Percentiles rank a stretch among this genome's conserved stretches.
phyloP scores from a whole-genome alignment of 2,113 vertebrate genomes.

The Xerus inauris region DNA sequence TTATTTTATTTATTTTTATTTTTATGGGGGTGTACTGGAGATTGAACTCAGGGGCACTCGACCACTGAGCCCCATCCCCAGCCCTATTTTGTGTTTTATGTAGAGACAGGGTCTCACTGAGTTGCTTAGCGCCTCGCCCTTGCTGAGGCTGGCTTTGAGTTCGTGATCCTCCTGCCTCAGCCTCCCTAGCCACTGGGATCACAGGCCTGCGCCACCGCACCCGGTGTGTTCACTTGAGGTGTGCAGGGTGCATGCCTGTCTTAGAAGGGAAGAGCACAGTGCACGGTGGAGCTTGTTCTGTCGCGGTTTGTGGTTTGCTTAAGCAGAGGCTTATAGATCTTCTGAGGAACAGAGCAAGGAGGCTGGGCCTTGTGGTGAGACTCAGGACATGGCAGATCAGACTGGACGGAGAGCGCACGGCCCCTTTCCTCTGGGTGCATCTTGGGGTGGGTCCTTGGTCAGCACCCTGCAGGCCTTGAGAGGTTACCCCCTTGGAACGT shows the following conservation, averaged over 20 bases:
- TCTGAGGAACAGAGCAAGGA: constrained; percentile 7
- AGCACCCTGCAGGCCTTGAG: constrained; percentile 71
- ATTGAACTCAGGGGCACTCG: no score
- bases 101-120: no score
- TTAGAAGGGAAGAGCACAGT: constrained; percentile 32
- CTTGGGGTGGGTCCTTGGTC: background rate
- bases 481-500: constrained; percentile 56
- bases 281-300: background rate
- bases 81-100: no score
- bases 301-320: background rate
- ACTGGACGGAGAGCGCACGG: constrained; percentile 74
- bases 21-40: no score
- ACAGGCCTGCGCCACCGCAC: no score
- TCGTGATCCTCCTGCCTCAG: no score
- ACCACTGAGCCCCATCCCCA: no score
- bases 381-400: constrained; percentile 72
- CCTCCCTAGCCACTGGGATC: no score
- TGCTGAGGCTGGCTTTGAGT: no score
- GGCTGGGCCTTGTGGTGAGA: constrained; percentile 49
- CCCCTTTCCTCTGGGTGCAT: constrained; percentile 42
- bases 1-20: no score
- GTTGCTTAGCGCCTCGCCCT: no score
- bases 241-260: background rate
- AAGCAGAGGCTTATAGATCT: background rate
- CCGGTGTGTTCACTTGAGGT: no score